Conservation (phyloP, 2,113 vertebrate species). For the Cichladusa arquata region DNA sequence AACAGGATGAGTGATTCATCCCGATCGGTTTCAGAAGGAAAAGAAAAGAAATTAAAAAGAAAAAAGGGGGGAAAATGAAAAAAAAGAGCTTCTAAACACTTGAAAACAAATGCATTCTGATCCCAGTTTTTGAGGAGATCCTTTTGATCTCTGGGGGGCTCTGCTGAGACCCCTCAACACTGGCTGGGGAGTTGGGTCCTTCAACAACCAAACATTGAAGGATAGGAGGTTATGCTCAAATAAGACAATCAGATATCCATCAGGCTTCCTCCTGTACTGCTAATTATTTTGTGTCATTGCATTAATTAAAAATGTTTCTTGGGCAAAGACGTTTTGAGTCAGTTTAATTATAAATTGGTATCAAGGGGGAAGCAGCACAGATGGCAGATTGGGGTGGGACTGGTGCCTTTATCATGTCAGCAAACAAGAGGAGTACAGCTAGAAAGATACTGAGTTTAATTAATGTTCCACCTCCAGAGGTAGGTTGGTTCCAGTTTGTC, state of each 20-base stretch:
- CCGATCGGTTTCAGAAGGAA: background rate
- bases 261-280: background rate
- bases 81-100: background rate
- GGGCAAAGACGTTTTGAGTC: background rate
- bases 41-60: background rate
- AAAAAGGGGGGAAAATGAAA: accelerated
- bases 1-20: conserved; percentile 43
- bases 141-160: background rate
- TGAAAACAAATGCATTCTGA: background rate
- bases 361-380: conserved; percentile 17
- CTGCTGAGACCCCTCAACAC: background rate
- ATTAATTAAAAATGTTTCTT: conserved; percentile 42
- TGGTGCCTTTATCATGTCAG: background rate
- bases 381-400: background rate
- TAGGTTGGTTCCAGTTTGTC: background rate
- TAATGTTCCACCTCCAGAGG: background rate
- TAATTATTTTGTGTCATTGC: background rate
- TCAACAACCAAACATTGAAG: background rate
- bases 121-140: background rate
- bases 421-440: background rate
- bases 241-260: background rate
- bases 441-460: background rate
- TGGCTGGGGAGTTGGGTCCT: background rate
- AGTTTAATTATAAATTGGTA: conserved; percentile 27
- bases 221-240: background rate